Conservation (phyloP, 2,888 invertebrate species). For the Acanthoscelides obtectus region DNA sequence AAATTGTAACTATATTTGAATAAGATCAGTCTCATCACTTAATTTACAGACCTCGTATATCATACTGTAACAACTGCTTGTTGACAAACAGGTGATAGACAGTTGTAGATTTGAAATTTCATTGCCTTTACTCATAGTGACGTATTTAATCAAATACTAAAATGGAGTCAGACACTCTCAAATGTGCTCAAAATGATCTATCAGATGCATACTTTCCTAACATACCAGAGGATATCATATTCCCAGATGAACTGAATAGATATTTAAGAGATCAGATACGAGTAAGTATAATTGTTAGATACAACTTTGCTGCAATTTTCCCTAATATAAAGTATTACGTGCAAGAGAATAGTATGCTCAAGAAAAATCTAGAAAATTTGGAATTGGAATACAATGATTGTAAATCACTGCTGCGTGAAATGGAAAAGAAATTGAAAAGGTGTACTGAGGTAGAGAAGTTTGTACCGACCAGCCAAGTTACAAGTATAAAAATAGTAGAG, state of each 20-base stretch:
- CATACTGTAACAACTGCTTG: not conserved
- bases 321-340: conserved; percentile 48
- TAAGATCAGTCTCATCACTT: no score
- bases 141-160: not conserved
- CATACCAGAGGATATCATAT: conserved; percentile 49
- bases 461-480: conserved; percentile 52
- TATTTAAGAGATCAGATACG: conserved; percentile 57
- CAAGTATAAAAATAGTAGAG: conserved; percentile 62
- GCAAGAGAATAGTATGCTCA: conserved; percentile 54
- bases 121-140: not conserved
- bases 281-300: conserved; percentile 40
- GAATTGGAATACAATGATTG: conserved; percentile 24
- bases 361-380: conserved; percentile 49
- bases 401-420: conserved; percentile 17
- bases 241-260: conserved; percentile 58
- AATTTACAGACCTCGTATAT: no score
- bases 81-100: not conserved
- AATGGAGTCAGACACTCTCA: not conserved
- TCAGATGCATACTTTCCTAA: conserved; percentile 11
- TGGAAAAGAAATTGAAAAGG: conserved; percentile 48
- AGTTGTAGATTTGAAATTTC: no score
- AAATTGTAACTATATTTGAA: no score
- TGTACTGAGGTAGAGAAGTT: conserved; percentile 49
- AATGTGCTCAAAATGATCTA: not conserved
- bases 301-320: conserved; percentile 6